Base-by-base conservation (phyloP, 2,888 invertebrate species). In the Polydrusus tereticollis region DNA sequence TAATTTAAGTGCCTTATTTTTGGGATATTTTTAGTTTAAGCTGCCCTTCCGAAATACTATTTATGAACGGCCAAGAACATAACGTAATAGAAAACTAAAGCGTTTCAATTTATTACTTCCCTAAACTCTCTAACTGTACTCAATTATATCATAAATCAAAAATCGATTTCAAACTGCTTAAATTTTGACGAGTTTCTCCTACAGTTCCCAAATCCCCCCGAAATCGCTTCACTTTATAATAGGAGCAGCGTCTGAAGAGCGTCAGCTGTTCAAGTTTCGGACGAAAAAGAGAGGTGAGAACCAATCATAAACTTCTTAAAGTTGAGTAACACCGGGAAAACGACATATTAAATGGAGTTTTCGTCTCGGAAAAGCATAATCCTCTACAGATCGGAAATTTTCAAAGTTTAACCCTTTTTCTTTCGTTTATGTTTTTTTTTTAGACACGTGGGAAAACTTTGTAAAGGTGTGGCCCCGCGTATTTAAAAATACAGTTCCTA, bases 291-390 rank as follows among this genome's bases (percentile, higher is more conserved):
- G 47, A 73, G 76, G 73, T 76, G 71, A 75, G 72, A 77, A 77
- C 75, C 75, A 77, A 77, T 77, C 75, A 77, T 77, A 77, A 77
- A 77, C 75, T 77, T 76, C 76, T 76, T 76, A 76, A 69, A 73
- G 69, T 70, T 69, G 45, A 74, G 69, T 73, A 72, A 71, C 74
- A 71, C 74, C 71, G 45, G 70, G 58, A 73, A 72, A 75, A 74
- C 74, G 77, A 77, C 77, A 77, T 77, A 77, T 77, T 77, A 77
- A 77, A 75, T 68, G 72, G 72, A 57, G 73, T 75, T 75, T 55
- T 65, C 65, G 65, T 55, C 55, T 65, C n/a, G 57, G 57, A 55
- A 52, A 50, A 41, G 65, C 65, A 41, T 65, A 55, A 65, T 65
- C 65, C 55, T 64, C 38, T 36, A 10, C 64, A 65, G 65, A 65